Percentiles rank a stretch among this genome's conserved stretches.
phyloP scores from a whole-genome alignment of 2,113 vertebrate species.

The Heterotis niloticus region DNA sequence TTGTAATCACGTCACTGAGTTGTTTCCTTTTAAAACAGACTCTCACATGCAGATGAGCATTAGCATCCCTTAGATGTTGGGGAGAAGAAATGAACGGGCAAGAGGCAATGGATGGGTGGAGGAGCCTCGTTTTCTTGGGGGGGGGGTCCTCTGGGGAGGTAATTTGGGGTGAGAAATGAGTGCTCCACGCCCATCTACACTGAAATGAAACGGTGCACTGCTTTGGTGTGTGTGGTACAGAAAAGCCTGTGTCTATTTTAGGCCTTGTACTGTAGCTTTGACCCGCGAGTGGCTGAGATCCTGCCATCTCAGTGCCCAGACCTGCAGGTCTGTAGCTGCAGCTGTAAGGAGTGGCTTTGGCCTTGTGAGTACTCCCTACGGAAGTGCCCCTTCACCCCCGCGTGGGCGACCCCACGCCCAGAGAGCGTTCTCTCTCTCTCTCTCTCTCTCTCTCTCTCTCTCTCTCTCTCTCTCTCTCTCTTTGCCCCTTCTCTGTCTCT shows the following conservation, averaged over 20 bases:
- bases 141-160: constrained; percentile 26
- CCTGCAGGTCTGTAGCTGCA: constrained; percentile 99
- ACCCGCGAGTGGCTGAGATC: constrained; percentile 97
- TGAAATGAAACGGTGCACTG: constrained; percentile 37
- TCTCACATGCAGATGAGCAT: not conserved
- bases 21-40: not conserved
- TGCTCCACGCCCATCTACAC: not conserved
- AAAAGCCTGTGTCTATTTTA: constrained; percentile 99
- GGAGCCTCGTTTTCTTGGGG: constrained; percentile 10
- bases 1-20: not conserved
- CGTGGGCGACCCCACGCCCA: constrained; percentile 41
- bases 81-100: not conserved
- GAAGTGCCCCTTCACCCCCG: constrained; percentile 54
- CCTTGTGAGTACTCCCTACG: constrained; percentile 94
- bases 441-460: constrained; percentile 22
- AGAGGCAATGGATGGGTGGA: not conserved
- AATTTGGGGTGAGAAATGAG: not conserved
- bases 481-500: not conserved
- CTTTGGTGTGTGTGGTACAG: constrained; percentile 98
- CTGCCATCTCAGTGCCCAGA: constrained; percentile 98
- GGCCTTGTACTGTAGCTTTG: constrained; percentile 99
- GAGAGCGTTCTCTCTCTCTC: constrained; percentile 20
- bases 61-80: not conserved
- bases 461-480: constrained; percentile 29
- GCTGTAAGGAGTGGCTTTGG: constrained; percentile 98